Percentiles rank a stretch among this genome's conserved stretches.
These are phyloP conservation scores for Chauna torquata DNA, from an alignment of 2,113 vertebrate species.

Conservation along the genomic window DNA sequence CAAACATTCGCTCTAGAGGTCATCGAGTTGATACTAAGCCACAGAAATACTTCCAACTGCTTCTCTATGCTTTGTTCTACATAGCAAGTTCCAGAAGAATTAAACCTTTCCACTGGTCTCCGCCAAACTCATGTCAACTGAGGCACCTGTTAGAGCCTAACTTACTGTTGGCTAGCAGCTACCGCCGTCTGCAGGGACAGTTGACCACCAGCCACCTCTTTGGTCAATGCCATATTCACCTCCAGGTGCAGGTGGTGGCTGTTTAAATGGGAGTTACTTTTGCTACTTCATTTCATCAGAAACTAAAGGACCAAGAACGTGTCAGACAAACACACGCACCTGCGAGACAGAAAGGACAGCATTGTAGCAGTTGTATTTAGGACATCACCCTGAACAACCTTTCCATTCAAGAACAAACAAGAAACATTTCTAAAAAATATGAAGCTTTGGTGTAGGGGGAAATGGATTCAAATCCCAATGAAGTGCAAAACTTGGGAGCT, in stretches of 20 bases:
- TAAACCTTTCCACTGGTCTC: neutral
- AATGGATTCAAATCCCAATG: neutral
- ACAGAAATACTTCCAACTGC: neutral
- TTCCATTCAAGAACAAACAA: neutral
- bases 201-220: neutral
- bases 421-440: neutral
- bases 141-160: neutral
- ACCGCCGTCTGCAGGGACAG: neutral
- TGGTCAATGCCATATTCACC: neutral
- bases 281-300: neutral
- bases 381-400: neutral
- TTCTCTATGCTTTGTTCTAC: neutral
- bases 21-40: fast-evolving
- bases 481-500: neutral
- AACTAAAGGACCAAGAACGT: neutral
- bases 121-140: neutral
- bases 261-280: neutral
- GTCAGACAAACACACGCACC: neutral
- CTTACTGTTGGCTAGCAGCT: neutral
- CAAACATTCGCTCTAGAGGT: fast-evolving
- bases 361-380: neutral
- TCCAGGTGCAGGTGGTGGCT: neutral
- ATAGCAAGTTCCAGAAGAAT: neutral
- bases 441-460: neutral
- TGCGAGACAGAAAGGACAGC: neutral